phyloP scores from a whole-genome alignment of 2,888 invertebrate species.

The Eupeodes luniger region DNA sequence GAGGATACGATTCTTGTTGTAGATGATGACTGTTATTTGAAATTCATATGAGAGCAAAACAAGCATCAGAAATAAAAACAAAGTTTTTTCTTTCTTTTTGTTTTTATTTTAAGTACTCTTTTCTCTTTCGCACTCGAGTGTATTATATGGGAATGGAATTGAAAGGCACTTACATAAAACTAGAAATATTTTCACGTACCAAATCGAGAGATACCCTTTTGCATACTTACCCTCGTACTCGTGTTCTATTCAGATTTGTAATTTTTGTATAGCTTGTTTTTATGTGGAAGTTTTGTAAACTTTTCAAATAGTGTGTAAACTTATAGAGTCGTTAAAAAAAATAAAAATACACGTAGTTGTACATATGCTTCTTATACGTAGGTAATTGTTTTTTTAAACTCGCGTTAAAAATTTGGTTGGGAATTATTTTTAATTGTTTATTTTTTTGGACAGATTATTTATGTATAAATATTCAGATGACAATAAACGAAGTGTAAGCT shows the following conservation, averaged over 20 bases:
- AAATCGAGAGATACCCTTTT: slow-evolving; percentile 4
- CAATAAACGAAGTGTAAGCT: too few relatives aligned
- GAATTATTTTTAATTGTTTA: too few relatives aligned
- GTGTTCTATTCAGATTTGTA: slow-evolving; percentile 31
- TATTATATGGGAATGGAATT: slow-evolving; percentile 39
- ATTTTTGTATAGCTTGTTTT: not conserved
- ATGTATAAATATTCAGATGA: too few relatives aligned
- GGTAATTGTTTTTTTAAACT: not conserved
- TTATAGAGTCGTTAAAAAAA: not conserved
- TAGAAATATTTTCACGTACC: slow-evolving; percentile 27
- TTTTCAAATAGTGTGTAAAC: not conserved
- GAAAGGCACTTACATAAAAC: slow-evolving; percentile 50
- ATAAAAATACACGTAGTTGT: not conserved
- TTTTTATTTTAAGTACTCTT: slow-evolving; percentile 18
- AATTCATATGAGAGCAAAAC: slow-evolving; percentile 54
- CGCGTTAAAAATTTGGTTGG: not conserved
- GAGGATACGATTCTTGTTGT: slow-evolving; percentile 60
- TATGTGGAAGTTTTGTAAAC: not conserved
- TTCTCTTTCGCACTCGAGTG: not conserved
- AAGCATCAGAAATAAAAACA: not conserved
- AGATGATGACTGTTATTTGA: slow-evolving; percentile 65
- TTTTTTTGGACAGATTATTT: too few relatives aligned
- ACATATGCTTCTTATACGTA: too few relatives aligned
- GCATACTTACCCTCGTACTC: too few relatives aligned
- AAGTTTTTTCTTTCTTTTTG: slow-evolving; percentile 18